phyloP scores from a whole-genome alignment of 53 echinoderm and acorn worm species.

The Paracentrotus lividus region DNA sequence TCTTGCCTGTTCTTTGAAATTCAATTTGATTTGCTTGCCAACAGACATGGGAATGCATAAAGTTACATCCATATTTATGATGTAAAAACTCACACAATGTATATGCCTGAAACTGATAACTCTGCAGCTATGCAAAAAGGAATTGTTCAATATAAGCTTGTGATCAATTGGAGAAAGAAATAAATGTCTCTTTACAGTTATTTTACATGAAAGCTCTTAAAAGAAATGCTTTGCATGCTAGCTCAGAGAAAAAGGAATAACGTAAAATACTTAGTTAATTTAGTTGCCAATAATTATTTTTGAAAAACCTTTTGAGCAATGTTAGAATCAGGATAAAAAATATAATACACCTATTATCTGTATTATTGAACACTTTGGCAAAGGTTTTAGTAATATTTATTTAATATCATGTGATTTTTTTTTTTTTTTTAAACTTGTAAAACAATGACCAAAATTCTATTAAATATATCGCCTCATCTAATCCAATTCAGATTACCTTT shows the following conservation, averaged over 20 bases:
- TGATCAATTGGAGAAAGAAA: background rate
- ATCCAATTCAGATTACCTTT: no score
- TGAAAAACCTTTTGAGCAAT: background rate
- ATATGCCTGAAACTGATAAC: constrained; percentile 12
- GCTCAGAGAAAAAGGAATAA: background rate
- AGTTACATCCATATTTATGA: background rate
- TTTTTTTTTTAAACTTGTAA: no score
- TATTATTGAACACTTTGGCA: no score
- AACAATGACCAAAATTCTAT: no score
- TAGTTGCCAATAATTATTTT: background rate
- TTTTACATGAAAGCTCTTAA: background rate
- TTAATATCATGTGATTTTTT: background rate
- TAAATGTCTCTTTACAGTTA: background rate
- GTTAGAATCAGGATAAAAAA: no score
- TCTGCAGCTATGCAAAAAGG: constrained; percentile 19
- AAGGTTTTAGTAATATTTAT: background rate
- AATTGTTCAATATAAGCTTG: constrained; percentile 24
- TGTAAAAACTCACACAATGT: background rate
- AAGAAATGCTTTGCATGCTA: constrained; percentile 38
- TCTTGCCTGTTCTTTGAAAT: background rate
- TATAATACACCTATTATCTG: no score
- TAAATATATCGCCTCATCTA: no score
- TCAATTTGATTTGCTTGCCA: constrained; percentile 32
- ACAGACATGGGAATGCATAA: background rate
- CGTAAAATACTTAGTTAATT: background rate